Percentiles rank a stretch among this genome's conserved stretches.
Evolutionary conservation across 2,888 invertebrate genomes (phyloP).

Genomic region (Chrysolina americana): DNA sequence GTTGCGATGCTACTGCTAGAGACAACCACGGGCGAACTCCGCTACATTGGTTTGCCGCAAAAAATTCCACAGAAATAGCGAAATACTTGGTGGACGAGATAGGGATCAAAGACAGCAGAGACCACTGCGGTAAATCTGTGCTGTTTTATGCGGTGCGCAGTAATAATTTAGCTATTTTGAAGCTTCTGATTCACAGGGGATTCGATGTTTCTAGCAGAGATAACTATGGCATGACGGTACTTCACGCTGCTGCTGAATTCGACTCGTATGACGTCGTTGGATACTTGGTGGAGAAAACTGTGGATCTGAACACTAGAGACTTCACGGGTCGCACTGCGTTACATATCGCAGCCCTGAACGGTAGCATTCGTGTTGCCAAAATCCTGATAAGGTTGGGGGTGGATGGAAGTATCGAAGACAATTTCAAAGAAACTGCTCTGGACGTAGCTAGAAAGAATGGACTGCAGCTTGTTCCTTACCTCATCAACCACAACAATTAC

Average conservation of each 20-base stretch:
- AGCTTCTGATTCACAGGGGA: background rate
- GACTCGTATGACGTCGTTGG: background rate
- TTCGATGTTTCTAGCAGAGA: background rate
- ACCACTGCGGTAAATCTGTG: background rate
- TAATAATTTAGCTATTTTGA: background rate
- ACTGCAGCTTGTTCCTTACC: background rate
- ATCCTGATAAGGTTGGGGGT: background rate
- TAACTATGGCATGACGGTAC: constrained; percentile 4
- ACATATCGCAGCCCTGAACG: background rate
- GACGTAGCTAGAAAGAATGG: background rate
- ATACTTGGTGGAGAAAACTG: background rate
- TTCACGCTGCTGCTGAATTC: constrained; percentile 11
- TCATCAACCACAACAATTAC: background rate
- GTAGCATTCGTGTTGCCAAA: background rate
- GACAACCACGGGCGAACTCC: background rate
- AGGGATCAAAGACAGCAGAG: background rate
- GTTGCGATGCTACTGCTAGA: background rate
- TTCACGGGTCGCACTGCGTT: background rate
- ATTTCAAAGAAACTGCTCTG: background rate
- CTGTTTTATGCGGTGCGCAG: constrained; percentile 3
- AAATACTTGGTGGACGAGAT: background rate
- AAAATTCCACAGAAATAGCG: constrained; percentile 3
- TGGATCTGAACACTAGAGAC: background rate
- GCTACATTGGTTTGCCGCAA: background rate
- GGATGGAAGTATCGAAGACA: background rate